Evolutionary conservation across 2,113 vertebrate genomes (phyloP).

Genomic region (Charina bottae): DNA sequence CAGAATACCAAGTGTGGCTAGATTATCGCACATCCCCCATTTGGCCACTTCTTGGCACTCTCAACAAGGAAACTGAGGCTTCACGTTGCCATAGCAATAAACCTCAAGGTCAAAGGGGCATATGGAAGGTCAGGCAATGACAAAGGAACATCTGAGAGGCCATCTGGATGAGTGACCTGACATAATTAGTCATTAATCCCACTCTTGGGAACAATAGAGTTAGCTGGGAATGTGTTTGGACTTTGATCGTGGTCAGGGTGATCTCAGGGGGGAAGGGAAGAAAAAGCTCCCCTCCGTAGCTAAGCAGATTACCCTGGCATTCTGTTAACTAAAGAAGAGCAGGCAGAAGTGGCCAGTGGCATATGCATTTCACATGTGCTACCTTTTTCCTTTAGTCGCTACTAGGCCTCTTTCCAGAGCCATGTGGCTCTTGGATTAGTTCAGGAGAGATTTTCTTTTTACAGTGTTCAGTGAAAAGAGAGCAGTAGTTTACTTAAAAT

Average conservation of each 20-base stretch:
- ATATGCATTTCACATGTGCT: conserved; percentile 79
- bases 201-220: conserved; percentile 88
- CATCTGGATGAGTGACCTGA: conserved; percentile 99
- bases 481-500: conserved; percentile 79
- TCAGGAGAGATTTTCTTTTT: conserved; percentile 70
- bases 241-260: conserved; percentile 86
- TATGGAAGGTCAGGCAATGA: conserved; percentile 89
- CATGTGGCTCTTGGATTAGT: conserved; percentile 82
- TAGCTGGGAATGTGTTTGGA: conserved; percentile 85
- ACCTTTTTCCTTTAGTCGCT: conserved; percentile 74
- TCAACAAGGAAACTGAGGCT: conserved; percentile 85
- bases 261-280: conserved; percentile 81
- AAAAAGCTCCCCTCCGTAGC: conserved; percentile 82
- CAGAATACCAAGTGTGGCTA: conserved; percentile 92
- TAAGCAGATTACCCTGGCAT: conserved; percentile 94
- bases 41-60: conserved; percentile 82
- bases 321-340: conserved; percentile 84
- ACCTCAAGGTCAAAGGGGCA: conserved; percentile 94
- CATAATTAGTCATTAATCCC: conserved; percentile 99
- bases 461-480: conserved; percentile 79
- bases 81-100: conserved; percentile 92
- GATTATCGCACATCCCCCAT: conserved; percentile 78
- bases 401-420: conserved; percentile 66
- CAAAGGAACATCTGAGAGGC: conserved; percentile 94
- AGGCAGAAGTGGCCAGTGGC: conserved; percentile 75